Base-by-base conservation (phyloP, 2,113 vertebrate genomes). In the Progne subis region DNA sequence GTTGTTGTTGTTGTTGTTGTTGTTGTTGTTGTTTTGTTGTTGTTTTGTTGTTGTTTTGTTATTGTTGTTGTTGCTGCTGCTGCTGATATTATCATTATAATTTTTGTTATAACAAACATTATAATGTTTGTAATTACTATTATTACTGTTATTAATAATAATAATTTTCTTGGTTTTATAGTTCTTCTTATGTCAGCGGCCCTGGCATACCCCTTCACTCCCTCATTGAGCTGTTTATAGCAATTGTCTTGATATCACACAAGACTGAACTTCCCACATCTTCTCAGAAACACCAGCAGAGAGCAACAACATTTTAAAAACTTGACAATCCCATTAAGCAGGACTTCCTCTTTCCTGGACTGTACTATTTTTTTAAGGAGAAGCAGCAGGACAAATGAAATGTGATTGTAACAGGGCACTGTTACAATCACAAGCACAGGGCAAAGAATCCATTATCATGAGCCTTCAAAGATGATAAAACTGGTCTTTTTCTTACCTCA, bases 161-260 rank as follows among this genome's bases (percentile, higher is more conserved):
- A 8, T 17, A n/a, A 34, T 74, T 18, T 46, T 46, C 11, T 24
- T 47, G 71, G 85, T 95, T 97, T 96, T 97, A 96, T 98, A 97
- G 97, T 97, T 98, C 97, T 97, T 96, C 95, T 26, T 50, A 92
- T 19, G 85, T 75, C 46, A 97, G 86, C 57, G 97, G 86, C 57
- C 76, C 69, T 96, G 91, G 65, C 67, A 77, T 47, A 81, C n/a
- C n/a, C n/a, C 15, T 53, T 71, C 80, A 10, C 52, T 64, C 88
- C 64, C 57, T 24, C 44, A 44, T 20, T 84, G 86, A 97, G 85
- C 78, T 95, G 85, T 67, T 80, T 56, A 24, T 41, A 93, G 69
- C 46, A 44, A 49, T 94, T 19, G 14, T 43, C 53, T 34, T 44
- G 41, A 34, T 55, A 76, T 70, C 68, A 49, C 6, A 6, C 19